These are phyloP conservation scores for Eucera pruinosa DNA, from an alignment of 2,888 invertebrate species.

Conservation along the genomic window DNA sequence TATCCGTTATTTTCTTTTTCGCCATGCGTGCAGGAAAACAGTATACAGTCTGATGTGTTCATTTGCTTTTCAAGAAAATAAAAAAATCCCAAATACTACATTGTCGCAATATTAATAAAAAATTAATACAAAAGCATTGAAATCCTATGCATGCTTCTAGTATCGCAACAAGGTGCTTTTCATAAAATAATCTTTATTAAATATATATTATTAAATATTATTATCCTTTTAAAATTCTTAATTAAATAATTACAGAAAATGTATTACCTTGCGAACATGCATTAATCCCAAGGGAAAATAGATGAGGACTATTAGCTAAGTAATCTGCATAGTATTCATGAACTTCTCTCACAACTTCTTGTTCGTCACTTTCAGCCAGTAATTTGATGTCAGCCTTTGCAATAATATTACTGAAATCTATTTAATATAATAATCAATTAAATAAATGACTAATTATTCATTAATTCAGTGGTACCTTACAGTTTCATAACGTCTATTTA, in stretches of 20 bases:
- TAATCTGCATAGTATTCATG: slow-evolving; percentile 99
- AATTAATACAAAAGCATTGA: no score
- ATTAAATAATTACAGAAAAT: not conserved
- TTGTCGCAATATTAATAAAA: no score
- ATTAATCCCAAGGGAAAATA: slow-evolving; percentile 93
- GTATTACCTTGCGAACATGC: slow-evolving; percentile 88
- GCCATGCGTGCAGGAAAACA: no score
- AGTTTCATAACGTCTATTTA: not conserved
- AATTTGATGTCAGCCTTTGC: slow-evolving; percentile 98
- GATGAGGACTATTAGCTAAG: slow-evolving; percentile 95
- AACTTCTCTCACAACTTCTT: slow-evolving; percentile 98
- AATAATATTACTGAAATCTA: slow-evolving; percentile 99
- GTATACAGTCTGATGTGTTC: no score
- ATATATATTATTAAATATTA: not conserved
- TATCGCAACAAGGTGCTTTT: no score
- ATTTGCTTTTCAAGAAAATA: no score
- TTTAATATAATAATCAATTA: not conserved
- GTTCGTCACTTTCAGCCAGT: slow-evolving; percentile 98
- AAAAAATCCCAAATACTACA: no score
- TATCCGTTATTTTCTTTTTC: no score
- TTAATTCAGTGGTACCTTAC: slow-evolving; percentile 8
- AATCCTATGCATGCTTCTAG: no score
- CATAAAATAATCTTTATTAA: not conserved
- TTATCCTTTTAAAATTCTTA: not conserved
- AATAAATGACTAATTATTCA: not conserved